phyloP scores from a whole-genome alignment of 2,113 vertebrate species.

The Caranx ignobilis region DNA sequence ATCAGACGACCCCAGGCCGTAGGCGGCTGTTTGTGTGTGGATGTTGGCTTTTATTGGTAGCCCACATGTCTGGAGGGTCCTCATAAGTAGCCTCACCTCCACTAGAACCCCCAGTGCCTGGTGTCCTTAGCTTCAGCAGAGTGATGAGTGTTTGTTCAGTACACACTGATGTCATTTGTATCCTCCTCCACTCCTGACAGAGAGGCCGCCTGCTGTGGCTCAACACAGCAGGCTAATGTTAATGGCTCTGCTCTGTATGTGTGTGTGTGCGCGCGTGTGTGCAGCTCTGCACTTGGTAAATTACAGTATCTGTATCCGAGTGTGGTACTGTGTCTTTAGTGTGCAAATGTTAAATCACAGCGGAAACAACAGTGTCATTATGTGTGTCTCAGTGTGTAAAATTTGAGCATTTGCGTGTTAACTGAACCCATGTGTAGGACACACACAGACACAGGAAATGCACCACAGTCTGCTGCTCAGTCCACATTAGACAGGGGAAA shows the following conservation, averaged over 20 bases:
- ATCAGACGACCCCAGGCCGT: conserved; percentile 39
- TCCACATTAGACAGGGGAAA: conserved; percentile 19
- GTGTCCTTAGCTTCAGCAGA: conserved; percentile 3
- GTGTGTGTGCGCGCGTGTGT: neutral
- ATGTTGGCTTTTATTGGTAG: conserved; percentile 16
- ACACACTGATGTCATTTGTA: conserved; percentile 11
- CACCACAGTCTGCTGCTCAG: neutral
- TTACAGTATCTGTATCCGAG: neutral
- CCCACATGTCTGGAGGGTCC: conserved; percentile 38
- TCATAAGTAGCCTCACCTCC: conserved; percentile 12
- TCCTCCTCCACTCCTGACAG: conserved; percentile 11
- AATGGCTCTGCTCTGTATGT: conserved; percentile 28
- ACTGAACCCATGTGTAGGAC: neutral
- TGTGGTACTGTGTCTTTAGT: conserved; percentile 4
- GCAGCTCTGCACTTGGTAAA: conserved; percentile 5
- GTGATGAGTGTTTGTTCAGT: conserved; percentile 35
- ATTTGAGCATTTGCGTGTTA: neutral
- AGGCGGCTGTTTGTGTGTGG: conserved; percentile 22
- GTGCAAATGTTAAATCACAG: neutral
- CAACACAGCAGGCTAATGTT: conserved; percentile 24
- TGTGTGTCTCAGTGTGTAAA: conserved; percentile 3
- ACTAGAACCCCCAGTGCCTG: neutral
- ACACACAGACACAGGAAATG: too few species aligned
- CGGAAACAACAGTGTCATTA: conserved; percentile 9
- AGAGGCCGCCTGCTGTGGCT: conserved; percentile 32